Percentiles rank a stretch among this genome's conserved stretches.
Conservation (phyloP, 2,888 invertebrate species). For the Tethea ocularis region DNA sequence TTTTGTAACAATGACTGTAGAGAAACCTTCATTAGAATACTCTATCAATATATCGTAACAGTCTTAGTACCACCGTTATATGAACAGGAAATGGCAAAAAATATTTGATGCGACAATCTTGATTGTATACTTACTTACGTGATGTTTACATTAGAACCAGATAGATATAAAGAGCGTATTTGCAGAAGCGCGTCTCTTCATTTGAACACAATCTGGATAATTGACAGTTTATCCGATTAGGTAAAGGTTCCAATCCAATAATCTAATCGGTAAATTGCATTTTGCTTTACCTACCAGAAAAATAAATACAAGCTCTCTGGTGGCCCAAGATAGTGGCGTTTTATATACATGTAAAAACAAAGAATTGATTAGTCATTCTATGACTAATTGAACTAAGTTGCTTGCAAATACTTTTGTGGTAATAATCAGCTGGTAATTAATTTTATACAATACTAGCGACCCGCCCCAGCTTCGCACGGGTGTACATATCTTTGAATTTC, state of each 20-base stretch:
- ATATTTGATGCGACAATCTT: not conserved
- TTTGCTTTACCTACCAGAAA: not conserved
- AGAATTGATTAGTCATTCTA: not conserved
- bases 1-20: too few species aligned
- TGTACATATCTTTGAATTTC: too few species aligned
- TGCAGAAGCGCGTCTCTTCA: not conserved
- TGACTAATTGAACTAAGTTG: not conserved
- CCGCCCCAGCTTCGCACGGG: too few species aligned
- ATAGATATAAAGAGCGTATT: not conserved
- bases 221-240: not conserved
- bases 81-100: too few species aligned
- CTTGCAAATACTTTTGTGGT: not conserved
- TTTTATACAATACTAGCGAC: not conserved
- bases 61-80: too few species aligned
- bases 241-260: not conserved
- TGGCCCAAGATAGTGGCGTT: too few species aligned
- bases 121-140: not conserved
- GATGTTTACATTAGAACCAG: not conserved
- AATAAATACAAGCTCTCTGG: not conserved
- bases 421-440: not conserved
- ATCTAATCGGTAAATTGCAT: not conserved
- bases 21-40: too few species aligned
- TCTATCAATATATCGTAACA: too few species aligned
- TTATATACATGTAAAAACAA: not conserved
- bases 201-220: not conserved